Evolutionary conservation across 2,797 vertebrate genomes (phyloP).

Genomic region (Acrossocheilus wenchowensis): DNA sequence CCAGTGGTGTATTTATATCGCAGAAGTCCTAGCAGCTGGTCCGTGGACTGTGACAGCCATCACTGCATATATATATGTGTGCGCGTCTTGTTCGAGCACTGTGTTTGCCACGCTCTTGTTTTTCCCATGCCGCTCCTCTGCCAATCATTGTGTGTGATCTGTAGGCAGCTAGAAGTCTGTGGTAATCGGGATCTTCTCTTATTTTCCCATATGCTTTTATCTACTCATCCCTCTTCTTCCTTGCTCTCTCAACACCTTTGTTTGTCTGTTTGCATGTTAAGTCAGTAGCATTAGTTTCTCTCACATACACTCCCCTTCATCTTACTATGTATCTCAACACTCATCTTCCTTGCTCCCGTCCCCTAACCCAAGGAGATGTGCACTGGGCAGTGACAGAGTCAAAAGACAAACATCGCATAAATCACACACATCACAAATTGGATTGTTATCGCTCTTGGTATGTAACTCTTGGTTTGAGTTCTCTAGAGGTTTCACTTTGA

Average conservation of each 20-base stretch:
- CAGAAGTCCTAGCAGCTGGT: slow-evolving; percentile 20
- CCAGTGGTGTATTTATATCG: slow-evolving; percentile 39
- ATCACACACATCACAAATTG: background rate
- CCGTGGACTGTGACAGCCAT: slow-evolving; percentile 41
- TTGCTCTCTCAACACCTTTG: slow-evolving; percentile 59
- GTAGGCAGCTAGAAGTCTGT: slow-evolving; percentile 94
- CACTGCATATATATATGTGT: slow-evolving; percentile 26
- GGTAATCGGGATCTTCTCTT: slow-evolving; percentile 84
- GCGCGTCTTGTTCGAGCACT: slow-evolving; percentile 37
- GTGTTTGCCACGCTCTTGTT: slow-evolving; percentile 74
- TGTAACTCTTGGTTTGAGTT: background rate
- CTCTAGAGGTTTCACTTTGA: background rate
- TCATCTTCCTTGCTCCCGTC: slow-evolving; percentile 41
- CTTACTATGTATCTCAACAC: slow-evolving; percentile 11
- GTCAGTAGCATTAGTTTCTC: slow-evolving; percentile 45
- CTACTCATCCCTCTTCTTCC: slow-evolving; percentile 59
- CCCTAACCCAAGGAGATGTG: slow-evolving; percentile 60
- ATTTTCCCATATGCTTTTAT: slow-evolving; percentile 67
- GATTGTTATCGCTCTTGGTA: background rate
- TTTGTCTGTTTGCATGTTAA: slow-evolving; percentile 54
- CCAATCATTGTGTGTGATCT: slow-evolving; percentile 95
- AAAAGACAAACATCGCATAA: background rate
- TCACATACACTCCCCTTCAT: slow-evolving; percentile 27
- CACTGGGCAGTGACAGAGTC: slow-evolving; percentile 58
- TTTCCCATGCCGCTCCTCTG: slow-evolving; percentile 86